Evolutionary conservation across 2,888 invertebrate species (phyloP).

Genomic region (Acronicta alni): DNA sequence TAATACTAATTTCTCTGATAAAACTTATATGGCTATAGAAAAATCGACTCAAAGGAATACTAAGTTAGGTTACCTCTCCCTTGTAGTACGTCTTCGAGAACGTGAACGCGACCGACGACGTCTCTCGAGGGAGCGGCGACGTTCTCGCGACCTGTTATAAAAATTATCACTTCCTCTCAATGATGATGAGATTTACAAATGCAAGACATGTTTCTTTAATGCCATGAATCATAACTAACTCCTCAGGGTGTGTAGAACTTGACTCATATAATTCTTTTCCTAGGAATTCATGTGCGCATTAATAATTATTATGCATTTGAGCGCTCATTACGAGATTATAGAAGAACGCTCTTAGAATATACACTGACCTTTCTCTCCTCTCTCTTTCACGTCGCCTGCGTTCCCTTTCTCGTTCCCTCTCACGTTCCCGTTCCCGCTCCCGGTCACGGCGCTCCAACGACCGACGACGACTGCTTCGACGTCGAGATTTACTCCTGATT

Average conservation of each 20-base stretch:
- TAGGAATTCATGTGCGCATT: neutral
- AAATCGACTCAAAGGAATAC: neutral
- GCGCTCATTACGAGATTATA: too few relatives aligned
- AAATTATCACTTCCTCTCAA: neutral
- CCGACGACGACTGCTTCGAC: conserved; percentile 82
- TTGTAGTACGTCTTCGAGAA: conserved; percentile 84
- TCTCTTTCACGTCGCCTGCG: conserved; percentile 78
- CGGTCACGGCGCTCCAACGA: conserved; percentile 84
- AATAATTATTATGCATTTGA: too few relatives aligned
- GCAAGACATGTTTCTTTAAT: too few relatives aligned
- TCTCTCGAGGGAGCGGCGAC: conserved; percentile 86
- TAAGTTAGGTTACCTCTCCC: conserved; percentile 80
- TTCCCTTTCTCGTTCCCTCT: conserved; percentile 74
- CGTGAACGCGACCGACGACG: conserved; percentile 85
- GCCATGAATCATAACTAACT: too few relatives aligned
- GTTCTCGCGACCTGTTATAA: conserved; percentile 81
- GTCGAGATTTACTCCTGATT: conserved; percentile 81
- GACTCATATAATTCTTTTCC: neutral
- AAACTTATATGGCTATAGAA: too few relatives aligned
- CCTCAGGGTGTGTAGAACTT: neutral
- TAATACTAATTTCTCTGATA: neutral
- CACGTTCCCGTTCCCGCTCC: conserved; percentile 79
- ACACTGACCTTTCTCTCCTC: conserved; percentile 76
- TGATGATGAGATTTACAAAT: neutral
- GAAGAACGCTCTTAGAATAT: neutral